phyloP scores from a whole-genome alignment of 2,797 vertebrate species.

The Cyprinodon diabolis region DNA sequence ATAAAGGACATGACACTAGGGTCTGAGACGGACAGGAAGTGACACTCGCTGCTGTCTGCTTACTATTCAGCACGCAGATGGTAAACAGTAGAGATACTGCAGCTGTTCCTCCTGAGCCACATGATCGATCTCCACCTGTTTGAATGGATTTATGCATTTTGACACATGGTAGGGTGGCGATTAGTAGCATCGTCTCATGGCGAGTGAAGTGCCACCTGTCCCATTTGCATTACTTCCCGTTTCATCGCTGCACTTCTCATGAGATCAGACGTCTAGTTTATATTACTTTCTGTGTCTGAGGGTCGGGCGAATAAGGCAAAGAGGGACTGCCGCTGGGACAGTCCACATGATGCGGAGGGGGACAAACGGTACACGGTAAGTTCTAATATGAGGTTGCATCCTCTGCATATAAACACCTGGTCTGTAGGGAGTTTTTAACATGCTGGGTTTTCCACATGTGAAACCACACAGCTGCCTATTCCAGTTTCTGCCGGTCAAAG shows the following conservation, averaged over 20 bases:
- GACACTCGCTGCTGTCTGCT: slow-evolving; percentile 41
- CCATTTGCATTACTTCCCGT: slow-evolving; percentile 23
- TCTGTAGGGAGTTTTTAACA: slow-evolving; percentile 33
- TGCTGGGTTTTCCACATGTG: slow-evolving; percentile 30
- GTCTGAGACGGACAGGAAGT: slow-evolving; percentile 21
- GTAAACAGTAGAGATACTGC: slow-evolving; percentile 46
- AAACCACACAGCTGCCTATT: slow-evolving; percentile 25
- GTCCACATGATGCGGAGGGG: slow-evolving; percentile 48
- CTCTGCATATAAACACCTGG: slow-evolving; percentile 62
- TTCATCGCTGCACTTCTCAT: slow-evolving; percentile 18
- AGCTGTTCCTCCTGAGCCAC: slow-evolving; percentile 65
- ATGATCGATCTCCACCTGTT: slow-evolving; percentile 61
- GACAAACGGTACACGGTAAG: slow-evolving; percentile 43
- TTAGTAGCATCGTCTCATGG: slow-evolving; percentile 69
- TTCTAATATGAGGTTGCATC: slow-evolving; percentile 43
- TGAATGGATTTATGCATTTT: slow-evolving; percentile 55
- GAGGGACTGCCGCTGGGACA: slow-evolving; percentile 57
- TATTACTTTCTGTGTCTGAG: slow-evolving; percentile 45
- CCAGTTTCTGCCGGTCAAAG: slow-evolving; percentile 29
- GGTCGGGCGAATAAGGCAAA: slow-evolving; percentile 77
- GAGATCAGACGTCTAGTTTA: slow-evolving; percentile 33
- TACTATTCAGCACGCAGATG: slow-evolving; percentile 43
- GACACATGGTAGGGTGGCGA: slow-evolving; percentile 65
- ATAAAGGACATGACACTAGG: slow-evolving; percentile 34
- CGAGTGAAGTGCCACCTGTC: slow-evolving; percentile 64